Conservation (phyloP, 2,113 vertebrate genomes). For the Forbesichthys papilliferus region DNA sequence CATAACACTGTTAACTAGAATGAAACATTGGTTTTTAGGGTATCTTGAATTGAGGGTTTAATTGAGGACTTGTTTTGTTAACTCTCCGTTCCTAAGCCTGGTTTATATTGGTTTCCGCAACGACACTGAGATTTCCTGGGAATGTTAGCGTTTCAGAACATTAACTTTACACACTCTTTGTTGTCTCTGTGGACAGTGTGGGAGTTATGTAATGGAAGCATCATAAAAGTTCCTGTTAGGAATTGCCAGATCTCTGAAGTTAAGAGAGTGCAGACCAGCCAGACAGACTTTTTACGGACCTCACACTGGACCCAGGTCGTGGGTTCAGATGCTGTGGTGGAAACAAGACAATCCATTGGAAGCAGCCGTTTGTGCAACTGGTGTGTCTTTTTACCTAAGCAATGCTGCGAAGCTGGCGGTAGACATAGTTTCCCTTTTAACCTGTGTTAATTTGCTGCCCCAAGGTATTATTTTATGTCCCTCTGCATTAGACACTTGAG, state of each 20-base stretch:
- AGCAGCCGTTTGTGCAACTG: slow-evolving; percentile 25
- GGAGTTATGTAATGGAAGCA: slow-evolving; percentile 73
- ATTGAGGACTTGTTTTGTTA: neutral
- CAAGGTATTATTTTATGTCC: slow-evolving; percentile 64
- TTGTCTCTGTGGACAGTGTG: slow-evolving; percentile 64
- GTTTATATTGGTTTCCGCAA: slow-evolving; percentile 44
- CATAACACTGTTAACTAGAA: neutral
- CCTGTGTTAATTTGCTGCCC: slow-evolving; percentile 52
- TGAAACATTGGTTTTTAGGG: neutral
- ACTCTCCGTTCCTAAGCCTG: slow-evolving; percentile 18
- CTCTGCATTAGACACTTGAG: slow-evolving; percentile 61
- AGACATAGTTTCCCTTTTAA: slow-evolving; percentile 37
- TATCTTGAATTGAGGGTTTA: slow-evolving; percentile 1
- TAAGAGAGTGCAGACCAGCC: slow-evolving; percentile 64
- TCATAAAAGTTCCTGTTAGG: slow-evolving; percentile 71
- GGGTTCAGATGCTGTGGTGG: slow-evolving; percentile 62
- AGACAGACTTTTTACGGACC: slow-evolving; percentile 61
- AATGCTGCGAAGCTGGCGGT: slow-evolving; percentile 51
- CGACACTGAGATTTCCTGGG: slow-evolving; percentile 35
- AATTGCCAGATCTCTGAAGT: slow-evolving; percentile 63
- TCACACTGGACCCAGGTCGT: slow-evolving; percentile 49
- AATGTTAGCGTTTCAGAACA: slow-evolving; percentile 73
- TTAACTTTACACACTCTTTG: slow-evolving; percentile 80
- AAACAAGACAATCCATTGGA: slow-evolving; percentile 52
- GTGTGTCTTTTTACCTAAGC: slow-evolving; percentile 40